Evolutionary conservation across 1,140 invertebrate genomes (phyloP).

Genomic region (Euura lappo): DNA sequence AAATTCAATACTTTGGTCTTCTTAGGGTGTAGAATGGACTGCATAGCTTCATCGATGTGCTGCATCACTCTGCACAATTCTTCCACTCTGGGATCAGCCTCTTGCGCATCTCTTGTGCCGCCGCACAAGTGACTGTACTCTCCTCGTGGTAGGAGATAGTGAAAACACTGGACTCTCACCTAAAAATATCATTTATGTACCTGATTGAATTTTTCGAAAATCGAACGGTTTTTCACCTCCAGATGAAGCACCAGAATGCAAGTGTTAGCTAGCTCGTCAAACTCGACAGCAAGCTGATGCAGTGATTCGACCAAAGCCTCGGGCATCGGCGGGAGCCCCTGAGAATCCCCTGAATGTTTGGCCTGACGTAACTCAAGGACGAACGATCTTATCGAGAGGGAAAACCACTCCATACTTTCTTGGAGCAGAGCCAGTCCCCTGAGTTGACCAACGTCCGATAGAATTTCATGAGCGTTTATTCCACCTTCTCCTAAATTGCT

Average conservation of each 20-base stretch:
- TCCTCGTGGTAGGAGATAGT: constrained; percentile 81
- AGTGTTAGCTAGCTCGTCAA: constrained; percentile 88
- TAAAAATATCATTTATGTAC: constrained; percentile 32
- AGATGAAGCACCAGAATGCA: constrained; percentile 91
- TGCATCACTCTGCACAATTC: constrained; percentile 81
- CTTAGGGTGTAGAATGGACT: constrained; percentile 72
- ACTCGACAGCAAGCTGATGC: constrained; percentile 73
- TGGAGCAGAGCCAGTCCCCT: constrained; percentile 86
- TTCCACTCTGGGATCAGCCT: constrained; percentile 82
- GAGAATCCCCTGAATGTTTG: constrained; percentile 32
- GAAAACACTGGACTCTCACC: constrained; percentile 92
- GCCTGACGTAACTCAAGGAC: constrained; percentile 42
- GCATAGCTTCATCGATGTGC: constrained; percentile 80
- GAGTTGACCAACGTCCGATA: constrained; percentile 79
- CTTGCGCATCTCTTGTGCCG: constrained; percentile 65
- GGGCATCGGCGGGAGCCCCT: constrained; percentile 51
- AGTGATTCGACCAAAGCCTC: constrained; percentile 43
- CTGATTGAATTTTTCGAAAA: neutral
- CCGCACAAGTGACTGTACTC: constrained; percentile 62
- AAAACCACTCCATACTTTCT: constrained; percentile 82
- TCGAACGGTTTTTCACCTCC: constrained; percentile 66
- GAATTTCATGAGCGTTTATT: constrained; percentile 84
- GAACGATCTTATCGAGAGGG: constrained; percentile 39
- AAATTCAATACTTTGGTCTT: constrained; percentile 74
- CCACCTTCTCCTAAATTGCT: constrained; percentile 85